Percentiles rank a stretch among this genome's conserved stretches.
Evolutionary conservation across 1,140 invertebrate species (phyloP).

Genomic region (Brachionus plicatilis): DNA sequence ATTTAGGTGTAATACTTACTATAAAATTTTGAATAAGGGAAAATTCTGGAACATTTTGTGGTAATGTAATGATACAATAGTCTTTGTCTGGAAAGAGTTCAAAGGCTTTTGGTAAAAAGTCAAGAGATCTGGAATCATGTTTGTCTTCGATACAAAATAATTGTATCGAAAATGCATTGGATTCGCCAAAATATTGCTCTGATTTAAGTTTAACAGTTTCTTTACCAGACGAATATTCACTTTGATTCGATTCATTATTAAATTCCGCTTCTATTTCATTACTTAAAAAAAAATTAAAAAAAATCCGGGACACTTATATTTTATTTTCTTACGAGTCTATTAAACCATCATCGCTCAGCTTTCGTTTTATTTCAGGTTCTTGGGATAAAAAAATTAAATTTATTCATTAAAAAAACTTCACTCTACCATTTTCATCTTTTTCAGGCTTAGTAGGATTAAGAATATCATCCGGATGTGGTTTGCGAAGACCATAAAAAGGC

Average conservation of each 20-base stretch:
- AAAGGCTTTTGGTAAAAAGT: slow-evolving; percentile 64
- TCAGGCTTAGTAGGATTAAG: slow-evolving; percentile 18
- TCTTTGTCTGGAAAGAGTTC: slow-evolving; percentile 64
- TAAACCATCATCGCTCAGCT: neutral
- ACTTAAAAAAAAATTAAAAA: neutral
- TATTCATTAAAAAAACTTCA: neutral
- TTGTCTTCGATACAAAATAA: slow-evolving; percentile 63
- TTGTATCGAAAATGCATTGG: slow-evolving; percentile 63
- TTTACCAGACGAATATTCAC: neutral
- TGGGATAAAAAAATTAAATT: neutral
- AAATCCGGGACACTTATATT: neutral
- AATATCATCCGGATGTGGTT: slow-evolving; percentile 48
- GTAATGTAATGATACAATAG: slow-evolving; percentile 64
- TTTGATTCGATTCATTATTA: neutral
- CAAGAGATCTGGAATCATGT: slow-evolving; percentile 58
- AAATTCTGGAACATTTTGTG: slow-evolving; percentile 61
- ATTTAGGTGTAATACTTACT: slow-evolving; percentile 50
- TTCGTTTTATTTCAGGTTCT: neutral
- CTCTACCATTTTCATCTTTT: slow-evolving; percentile 40
- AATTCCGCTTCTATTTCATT: neutral
- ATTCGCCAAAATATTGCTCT: slow-evolving; percentile 48
- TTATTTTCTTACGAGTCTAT: neutral
- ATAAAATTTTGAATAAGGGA: slow-evolving; percentile 63
- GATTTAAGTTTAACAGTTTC: neutral
- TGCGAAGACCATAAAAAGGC: slow-evolving; percentile 62